Evolutionary conservation across 1,140 invertebrate genomes (phyloP).

Genomic region (Mactra quadrangularis): DNA sequence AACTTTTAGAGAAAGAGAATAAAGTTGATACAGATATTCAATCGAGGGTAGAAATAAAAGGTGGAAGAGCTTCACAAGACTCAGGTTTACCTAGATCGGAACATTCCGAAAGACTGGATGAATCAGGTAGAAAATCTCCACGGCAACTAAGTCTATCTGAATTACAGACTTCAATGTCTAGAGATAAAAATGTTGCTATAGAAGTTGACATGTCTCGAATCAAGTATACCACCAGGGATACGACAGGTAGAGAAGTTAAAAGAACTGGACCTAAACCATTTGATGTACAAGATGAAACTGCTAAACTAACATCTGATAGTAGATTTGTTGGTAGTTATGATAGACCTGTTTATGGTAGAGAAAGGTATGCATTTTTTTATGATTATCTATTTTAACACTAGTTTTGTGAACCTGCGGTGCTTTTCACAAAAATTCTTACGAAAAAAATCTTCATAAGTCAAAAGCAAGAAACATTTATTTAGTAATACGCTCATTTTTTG

Average conservation of each 20-base stretch:
- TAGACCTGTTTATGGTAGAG: conserved; percentile 1
- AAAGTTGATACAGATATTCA: background rate
- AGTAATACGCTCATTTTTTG: no score
- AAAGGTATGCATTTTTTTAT: conserved; percentile 27
- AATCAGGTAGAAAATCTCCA: background rate
- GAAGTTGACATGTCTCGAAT: conserved; percentile 9
- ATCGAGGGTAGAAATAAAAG: background rate
- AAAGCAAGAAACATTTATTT: no score
- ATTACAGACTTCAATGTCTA: background rate
- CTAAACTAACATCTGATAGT: conserved; percentile 27
- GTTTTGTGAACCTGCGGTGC: no score
- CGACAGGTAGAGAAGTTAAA: conserved; percentile 25
- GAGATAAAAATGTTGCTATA: background rate
- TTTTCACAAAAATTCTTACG: no score
- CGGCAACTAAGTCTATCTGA: background rate
- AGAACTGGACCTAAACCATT: conserved; percentile 20
- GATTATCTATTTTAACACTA: no score
- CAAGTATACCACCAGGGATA: conserved; percentile 39
- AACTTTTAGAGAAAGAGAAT: conserved; percentile 34
- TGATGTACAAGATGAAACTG: conserved; percentile 18
- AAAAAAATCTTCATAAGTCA: no score
- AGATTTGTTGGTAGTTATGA: conserved; percentile 5
- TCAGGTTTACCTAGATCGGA: conserved; percentile 16
- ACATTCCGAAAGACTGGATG: background rate
- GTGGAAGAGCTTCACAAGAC: background rate